Conservation (phyloP, 2,888 invertebrate genomes). For the Flabesymbios commensalis region DNA sequence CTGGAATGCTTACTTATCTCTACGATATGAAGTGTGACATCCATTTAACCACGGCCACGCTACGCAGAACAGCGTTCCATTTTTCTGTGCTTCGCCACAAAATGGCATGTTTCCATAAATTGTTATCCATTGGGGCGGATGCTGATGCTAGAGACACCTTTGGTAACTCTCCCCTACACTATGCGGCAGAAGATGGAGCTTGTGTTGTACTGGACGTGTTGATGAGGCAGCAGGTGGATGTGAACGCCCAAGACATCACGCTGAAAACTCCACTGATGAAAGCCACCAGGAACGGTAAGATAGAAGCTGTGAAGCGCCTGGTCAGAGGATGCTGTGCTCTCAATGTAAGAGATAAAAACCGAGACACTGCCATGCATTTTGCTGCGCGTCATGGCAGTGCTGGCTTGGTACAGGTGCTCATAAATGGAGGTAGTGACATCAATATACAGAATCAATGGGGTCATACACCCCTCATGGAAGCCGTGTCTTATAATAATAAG, state of each 20-base stretch:
- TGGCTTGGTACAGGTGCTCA: slow-evolving; percentile 54
- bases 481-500: slow-evolving; percentile 59
- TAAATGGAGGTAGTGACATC: slow-evolving; percentile 54
- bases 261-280: slow-evolving; percentile 61
- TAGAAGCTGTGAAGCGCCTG: slow-evolving; percentile 55
- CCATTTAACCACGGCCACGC: slow-evolving; percentile 55
- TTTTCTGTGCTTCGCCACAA: slow-evolving; percentile 60
- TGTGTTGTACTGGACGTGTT: slow-evolving; percentile 57
- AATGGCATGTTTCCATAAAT: slow-evolving; percentile 58
- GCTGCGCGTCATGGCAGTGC: slow-evolving; percentile 58
- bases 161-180: slow-evolving; percentile 60
- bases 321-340: slow-evolving; percentile 51
- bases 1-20: slow-evolving; percentile 48
- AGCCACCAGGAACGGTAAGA: slow-evolving; percentile 59
- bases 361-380: slow-evolving; percentile 60
- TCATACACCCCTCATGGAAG: slow-evolving; percentile 60
- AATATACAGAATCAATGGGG: slow-evolving; percentile 61
- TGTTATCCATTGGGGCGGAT: slow-evolving; percentile 57
- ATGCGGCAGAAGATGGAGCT: slow-evolving; percentile 60
- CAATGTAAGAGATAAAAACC: slow-evolving; percentile 58
- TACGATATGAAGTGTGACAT: slow-evolving; percentile 55
- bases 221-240: slow-evolving; percentile 53
- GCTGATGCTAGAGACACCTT: slow-evolving; percentile 59
- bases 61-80: slow-evolving; percentile 58
- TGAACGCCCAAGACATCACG: slow-evolving; percentile 59